A percentile compares a stretch with the other conserved stretches of the same genome.
Conservation (phyloP, 1,140 invertebrate species). For the Eueides isabella region DNA sequence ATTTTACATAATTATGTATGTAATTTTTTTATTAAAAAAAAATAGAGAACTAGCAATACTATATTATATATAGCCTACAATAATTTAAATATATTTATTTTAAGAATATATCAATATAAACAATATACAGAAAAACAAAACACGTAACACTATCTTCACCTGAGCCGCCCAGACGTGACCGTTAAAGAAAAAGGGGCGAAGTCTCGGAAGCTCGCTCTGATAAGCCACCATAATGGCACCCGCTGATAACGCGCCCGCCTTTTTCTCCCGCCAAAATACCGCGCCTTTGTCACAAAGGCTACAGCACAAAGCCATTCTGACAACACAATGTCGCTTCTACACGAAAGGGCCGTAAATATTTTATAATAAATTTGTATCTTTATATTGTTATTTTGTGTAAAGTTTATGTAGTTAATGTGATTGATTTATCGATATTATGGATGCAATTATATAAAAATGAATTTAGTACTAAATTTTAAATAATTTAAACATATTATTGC, state of each 20-base stretch:
- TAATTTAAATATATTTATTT: too few species aligned
- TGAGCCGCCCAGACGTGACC: conserved; percentile 73
- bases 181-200: conserved; percentile 78
- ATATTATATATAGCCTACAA: too few species aligned
- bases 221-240: conserved; percentile 81
- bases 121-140: conserved; percentile 49
- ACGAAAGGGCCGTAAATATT: conserved; percentile 51
- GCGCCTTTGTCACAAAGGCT: conserved; percentile 69
- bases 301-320: conserved; percentile 62
- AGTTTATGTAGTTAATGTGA: neutral
- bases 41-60: too few species aligned
- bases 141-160: conserved; percentile 67
- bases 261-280: conserved; percentile 78
- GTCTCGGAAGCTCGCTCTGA: conserved; percentile 75
- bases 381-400: neutral
- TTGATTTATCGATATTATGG: neutral
- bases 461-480: neutral
- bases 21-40: too few species aligned
- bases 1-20: too few species aligned
- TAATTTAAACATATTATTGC: neutral
- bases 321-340: conserved; percentile 52
- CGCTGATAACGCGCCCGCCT: conserved; percentile 78
- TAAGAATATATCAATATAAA: conserved; percentile 9
- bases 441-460: neutral
- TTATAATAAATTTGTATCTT: conserved; percentile 25